Conservation (phyloP, 2,888 invertebrate genomes). For the Papilio elwesi region DNA sequence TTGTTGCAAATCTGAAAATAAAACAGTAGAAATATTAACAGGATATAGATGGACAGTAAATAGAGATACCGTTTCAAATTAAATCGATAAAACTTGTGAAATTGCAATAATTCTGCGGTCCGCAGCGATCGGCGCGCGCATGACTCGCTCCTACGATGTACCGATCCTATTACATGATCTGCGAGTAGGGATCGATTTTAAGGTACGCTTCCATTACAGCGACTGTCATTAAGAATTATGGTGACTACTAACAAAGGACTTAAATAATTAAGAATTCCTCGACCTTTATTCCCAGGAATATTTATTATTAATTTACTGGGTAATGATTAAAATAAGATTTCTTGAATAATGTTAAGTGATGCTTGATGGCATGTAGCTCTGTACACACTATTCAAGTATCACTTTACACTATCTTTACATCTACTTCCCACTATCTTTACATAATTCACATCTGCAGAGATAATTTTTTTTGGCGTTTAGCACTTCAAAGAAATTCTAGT, state of each 20-base stretch:
- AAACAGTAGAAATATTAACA: not conserved
- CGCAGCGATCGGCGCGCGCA: conserved; percentile 11
- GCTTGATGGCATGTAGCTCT: too few species aligned
- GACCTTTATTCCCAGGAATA: too few species aligned
- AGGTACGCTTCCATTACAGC: conserved; percentile 23
- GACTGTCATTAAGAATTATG: not conserved
- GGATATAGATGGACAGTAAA: conserved; percentile 2
- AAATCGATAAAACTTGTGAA: conserved; percentile 35
- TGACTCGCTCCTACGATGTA: conserved; percentile 22
- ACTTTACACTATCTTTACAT: too few species aligned
- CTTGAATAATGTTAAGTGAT: too few species aligned
- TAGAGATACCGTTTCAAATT: conserved; percentile 30
- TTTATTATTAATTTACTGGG: too few species aligned
- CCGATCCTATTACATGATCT: conserved; percentile 26
- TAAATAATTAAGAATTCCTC: not conserved
- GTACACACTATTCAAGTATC: too few species aligned
- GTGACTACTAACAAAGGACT: not conserved
- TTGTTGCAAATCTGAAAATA: not conserved
- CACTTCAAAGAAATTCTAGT: too few species aligned
- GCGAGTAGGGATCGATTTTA: conserved; percentile 13
- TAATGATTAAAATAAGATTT: too few species aligned
- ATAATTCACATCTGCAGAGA: too few species aligned
- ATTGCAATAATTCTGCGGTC: conserved; percentile 30
- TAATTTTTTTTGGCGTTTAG: too few species aligned
- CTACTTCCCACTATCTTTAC: too few species aligned